Conservation (phyloP, 2,888 invertebrate genomes). For the Lissonota sp. region DNA sequence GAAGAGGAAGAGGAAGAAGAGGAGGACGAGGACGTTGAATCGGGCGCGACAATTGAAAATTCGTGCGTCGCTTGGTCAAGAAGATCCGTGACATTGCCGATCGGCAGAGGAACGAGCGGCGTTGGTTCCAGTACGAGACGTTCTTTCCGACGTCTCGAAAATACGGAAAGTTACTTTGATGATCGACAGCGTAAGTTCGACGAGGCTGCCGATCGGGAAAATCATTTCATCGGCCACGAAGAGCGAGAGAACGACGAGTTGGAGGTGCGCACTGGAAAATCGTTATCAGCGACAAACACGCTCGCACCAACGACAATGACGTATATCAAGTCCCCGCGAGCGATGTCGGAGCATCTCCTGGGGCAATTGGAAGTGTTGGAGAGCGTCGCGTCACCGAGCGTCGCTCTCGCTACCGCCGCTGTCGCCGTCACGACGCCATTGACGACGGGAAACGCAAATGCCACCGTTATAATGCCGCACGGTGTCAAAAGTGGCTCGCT, state of each 20-base stretch:
- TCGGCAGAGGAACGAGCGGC: constrained; percentile 34
- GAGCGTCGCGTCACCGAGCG: constrained; percentile 69
- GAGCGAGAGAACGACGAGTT: constrained; percentile 67
- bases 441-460: constrained; percentile 36
- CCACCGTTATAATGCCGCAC: constrained; percentile 51
- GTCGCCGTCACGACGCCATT: constrained; percentile 32
- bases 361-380: constrained; percentile 76
- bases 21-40: constrained; percentile 51
- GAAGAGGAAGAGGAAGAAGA: constrained; percentile 67
- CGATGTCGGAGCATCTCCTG: constrained; percentile 81
- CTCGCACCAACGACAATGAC: constrained; percentile 79
- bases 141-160: not conserved
- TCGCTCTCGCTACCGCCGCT: constrained; percentile 72
- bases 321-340: constrained; percentile 81
- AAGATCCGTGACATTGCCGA: constrained; percentile 62
- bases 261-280: constrained; percentile 77
- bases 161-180: not conserved
- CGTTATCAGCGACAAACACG: constrained; percentile 80
- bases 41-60: constrained; percentile 53
- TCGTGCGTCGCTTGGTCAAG: constrained; percentile 63
- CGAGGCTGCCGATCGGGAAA: not conserved
- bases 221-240: not conserved
- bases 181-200: not conserved
- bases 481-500: constrained; percentile 76
- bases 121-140: not conserved